These are phyloP conservation scores for Pristionchus maxplancki DNA, from an alignment of 2,888 invertebrate species.

Conservation along the genomic window DNA sequence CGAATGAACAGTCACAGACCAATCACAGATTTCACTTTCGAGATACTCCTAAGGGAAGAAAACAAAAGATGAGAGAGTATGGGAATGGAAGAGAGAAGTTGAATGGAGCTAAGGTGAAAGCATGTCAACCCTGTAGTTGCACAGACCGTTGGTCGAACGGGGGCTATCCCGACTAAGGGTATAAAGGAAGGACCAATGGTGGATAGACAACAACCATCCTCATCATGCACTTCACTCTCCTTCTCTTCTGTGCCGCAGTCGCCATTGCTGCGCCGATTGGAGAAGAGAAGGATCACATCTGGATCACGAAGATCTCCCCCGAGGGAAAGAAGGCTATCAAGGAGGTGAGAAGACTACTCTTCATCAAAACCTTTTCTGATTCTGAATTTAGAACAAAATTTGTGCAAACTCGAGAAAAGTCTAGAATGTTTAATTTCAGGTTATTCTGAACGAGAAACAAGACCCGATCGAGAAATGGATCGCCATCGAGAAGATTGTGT, in stretches of 20 bases:
- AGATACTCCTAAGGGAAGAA: neutral
- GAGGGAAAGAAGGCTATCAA: slow-evolving; percentile 42
- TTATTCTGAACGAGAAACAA: neutral
- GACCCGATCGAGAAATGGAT: slow-evolving; percentile 7
- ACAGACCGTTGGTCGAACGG: neutral
- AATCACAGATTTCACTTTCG: slow-evolving; percentile 9
- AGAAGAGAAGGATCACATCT: slow-evolving; percentile 25
- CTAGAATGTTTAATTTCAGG: neutral
- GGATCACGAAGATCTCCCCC: slow-evolving; percentile 6
- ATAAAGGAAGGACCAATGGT: neutral
- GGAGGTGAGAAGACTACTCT: slow-evolving; percentile 8
- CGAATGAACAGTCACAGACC: slow-evolving; percentile 13
- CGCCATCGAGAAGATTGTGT: neutral
- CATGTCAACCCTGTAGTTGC: neutral
- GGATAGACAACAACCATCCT: neutral
- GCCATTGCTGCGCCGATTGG: neutral
- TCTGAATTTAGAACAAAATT: too few species aligned
- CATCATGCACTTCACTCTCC: slow-evolving; percentile 25
- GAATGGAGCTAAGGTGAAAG: neutral
- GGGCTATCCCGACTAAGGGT: neutral
- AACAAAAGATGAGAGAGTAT: neutral
- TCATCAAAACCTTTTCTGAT: too few species aligned
- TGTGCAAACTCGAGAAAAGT: too few species aligned
- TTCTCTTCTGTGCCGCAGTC: neutral
- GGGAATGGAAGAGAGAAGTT: neutral